Conservation (phyloP, 2,888 invertebrate species). For the Diadegma fenestrale region DNA sequence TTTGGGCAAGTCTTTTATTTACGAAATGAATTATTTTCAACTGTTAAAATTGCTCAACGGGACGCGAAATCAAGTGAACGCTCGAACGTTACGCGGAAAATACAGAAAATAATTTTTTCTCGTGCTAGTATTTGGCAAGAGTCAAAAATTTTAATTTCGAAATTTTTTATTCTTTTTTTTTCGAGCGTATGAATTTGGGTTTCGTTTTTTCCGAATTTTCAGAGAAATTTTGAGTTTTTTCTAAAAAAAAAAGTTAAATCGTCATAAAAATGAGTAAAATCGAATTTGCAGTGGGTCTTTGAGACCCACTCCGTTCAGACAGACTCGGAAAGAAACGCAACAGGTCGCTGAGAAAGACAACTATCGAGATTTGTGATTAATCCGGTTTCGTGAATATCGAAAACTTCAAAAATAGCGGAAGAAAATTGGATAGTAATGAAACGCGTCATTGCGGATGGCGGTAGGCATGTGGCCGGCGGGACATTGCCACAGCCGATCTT, state of each 20-base stretch:
- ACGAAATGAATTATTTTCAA: too few relatives aligned
- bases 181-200: neutral
- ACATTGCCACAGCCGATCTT: neutral
- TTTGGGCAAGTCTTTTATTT: too few relatives aligned
- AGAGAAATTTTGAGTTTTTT: neutral
- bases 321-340: neutral
- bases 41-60: too few relatives aligned
- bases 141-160: too few relatives aligned
- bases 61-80: too few relatives aligned
- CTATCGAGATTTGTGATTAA: neutral
- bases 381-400: neutral
- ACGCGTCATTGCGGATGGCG: neutral
- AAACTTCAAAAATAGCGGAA: neutral
- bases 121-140: too few relatives aligned
- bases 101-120: too few relatives aligned
- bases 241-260: neutral
- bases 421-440: neutral
- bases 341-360: neutral
- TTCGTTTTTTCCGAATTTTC: neutral
- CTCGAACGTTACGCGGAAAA: too few relatives aligned
- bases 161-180: too few relatives aligned
- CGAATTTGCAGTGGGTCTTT: neutral
- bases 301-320: neutral
- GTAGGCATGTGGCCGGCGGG: slow-evolving; percentile 5
- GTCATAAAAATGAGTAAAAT: neutral